Base-by-base conservation (phyloP, 1,140 invertebrate genomes). In the Drosophila biarmipes region DNA sequence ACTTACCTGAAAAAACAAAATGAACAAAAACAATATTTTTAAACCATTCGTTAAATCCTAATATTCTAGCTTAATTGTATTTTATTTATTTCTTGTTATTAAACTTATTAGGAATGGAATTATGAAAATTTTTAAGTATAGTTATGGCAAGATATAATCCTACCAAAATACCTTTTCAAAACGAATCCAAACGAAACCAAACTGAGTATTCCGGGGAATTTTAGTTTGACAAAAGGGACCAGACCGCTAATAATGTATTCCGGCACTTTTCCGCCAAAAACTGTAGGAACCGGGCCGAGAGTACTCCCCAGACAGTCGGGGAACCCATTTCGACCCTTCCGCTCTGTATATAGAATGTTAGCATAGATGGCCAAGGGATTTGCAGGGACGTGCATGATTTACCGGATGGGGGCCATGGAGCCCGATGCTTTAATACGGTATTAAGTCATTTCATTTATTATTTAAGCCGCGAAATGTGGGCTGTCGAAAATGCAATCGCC, bases 401-500 rank as follows among this genome's bases (percentile, higher is more conserved):
- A 85, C 49, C 35, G 42, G 78, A 43, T 64, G 37, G 31, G 69
- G 59, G 72, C 57, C 34, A 59, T 15, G 58, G 42, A 12, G 19
- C 53, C 29, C 59, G 34, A 80, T 80, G 80, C 81, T 80, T 85
- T 85, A 86, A 85, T 86, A 80, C 68, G 77, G 80, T 80, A 80
- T 85, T 85, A 85, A 85, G 80, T 81, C 80, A 85, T 80, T 78
- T 62, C 81, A 85, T 85, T 73, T 85, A 85, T 85, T 85, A 85
- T 85, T 85, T 86, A 85, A 77, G 73, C 55, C 62, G 55, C 63
- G 80, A 64, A 78, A 57, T 75, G 67, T 69, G 82, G 81, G 62
- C 80, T 85, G 80, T 85, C 80, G 86, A 85, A 85, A 75, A 74
- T 56, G 71, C 72, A 75, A 71, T 71, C 67, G 64, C 66, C 51